Evolutionary conservation across 2,797 vertebrate species (phyloP), one percentile per base, ranked within the genome.

Genomic region (Sebastes trivittatus): DNA sequence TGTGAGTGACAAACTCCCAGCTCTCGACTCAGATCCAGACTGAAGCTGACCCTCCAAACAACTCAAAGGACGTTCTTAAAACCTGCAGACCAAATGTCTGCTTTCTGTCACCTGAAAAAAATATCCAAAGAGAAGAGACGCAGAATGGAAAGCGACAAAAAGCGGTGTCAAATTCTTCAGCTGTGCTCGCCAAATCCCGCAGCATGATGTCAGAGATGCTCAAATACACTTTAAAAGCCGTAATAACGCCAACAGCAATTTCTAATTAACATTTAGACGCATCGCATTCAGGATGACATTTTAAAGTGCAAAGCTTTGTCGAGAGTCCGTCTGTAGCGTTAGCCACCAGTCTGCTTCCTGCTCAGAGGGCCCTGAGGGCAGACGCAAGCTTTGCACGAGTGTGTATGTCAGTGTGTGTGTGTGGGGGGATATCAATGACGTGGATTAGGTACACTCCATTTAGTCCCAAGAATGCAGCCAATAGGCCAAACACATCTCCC

Each of bases 381-480:
- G 80, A 82, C 61, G 70, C 49, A 23, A 75, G 77, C 46, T 25
- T 62, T 60, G 11, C 27, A 70, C 9, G 16, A 52, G 73, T 42
- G 69, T 72, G 74, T 75, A 46, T 49, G 49, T 64, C 62, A 38
- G 25, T 64, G 72, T 52, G 59, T 42, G 59, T 22, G 62, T 64
- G 34, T 68, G 20, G 52, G 66, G 49, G 63, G 72, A 62, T 92
- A 92, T 94, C 86, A 93, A 56, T 91, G 89, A 87, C 77, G 27
- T 78, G 66, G 86, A 93, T 93, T 93, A 93, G 81, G 66, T 86
- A 66, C 90, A 91, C 87, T 92, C 91, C 86, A 91, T 93, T 93
- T 93, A 94, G 83, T 86, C 72, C 11, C 70, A 90, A 92, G 91
- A 94, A 93, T 91, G 88, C 88, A 81, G 36, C 84, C 78, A 88